A percentile compares a stretch with the other conserved stretches of the same genome.
These are phyloP conservation scores for Pyrocoelia pectoralis DNA, from an alignment of 2,888 invertebrate species.

Conservation along the genomic window DNA sequence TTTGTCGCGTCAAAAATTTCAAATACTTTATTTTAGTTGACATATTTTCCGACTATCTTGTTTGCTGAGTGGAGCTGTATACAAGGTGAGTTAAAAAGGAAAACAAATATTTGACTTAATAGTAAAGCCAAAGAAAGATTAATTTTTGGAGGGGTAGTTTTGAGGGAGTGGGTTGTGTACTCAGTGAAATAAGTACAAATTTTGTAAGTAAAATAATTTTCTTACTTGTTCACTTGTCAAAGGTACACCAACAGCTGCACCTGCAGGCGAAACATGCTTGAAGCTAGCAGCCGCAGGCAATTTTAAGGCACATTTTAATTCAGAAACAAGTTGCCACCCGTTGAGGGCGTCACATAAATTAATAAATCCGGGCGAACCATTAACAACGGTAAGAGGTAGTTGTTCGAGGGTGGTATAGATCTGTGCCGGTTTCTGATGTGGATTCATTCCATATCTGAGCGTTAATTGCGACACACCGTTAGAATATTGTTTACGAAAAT, in stretches of 20 bases:
- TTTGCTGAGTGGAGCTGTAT: no score
- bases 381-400: slow-evolving; percentile 87
- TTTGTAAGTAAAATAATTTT: no score
- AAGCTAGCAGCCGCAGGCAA: slow-evolving; percentile 95
- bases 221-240: slow-evolving; percentile 72
- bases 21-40: no score
- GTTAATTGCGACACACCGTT: slow-evolving; percentile 79
- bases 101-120: no score
- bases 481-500: slow-evolving; percentile 91
- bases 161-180: no score
- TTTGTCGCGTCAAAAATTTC: no score
- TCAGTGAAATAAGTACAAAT: no score
- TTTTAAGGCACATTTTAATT: slow-evolving; percentile 79
- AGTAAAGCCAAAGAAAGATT: no score
- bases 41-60: no score
- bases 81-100: no score
- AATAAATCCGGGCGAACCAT: slow-evolving; percentile 96
- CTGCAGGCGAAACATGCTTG: slow-evolving; percentile 98
- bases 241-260: slow-evolving; percentile 91
- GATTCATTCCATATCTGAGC: slow-evolving; percentile 96
- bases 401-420: slow-evolving; percentile 81
- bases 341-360: slow-evolving; percentile 97
- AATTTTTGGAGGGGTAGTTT: no score
- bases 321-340: slow-evolving; percentile 95
- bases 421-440: slow-evolving; percentile 97